Evolutionary conservation across 2,797 vertebrate genomes (phyloP), one percentile per base, ranked within the genome.

Genomic region (Labroides dimidiatus): DNA sequence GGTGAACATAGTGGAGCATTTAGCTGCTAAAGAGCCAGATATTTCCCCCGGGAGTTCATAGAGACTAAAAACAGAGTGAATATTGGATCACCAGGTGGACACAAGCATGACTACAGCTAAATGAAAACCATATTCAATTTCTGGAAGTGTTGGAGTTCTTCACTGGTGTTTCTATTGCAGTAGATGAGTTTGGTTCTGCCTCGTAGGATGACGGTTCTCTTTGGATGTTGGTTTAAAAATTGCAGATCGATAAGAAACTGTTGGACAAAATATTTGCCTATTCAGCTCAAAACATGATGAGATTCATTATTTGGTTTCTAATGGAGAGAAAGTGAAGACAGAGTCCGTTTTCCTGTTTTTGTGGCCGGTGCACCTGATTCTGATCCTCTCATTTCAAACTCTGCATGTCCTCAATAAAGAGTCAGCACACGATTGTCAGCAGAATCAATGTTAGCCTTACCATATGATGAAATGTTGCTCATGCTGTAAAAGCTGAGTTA

Each of bases 401-500:
- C 24, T 27, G 24, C 24, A 6, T 27, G 24, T 27, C 24, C 24
- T 27, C 24, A 6, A 6, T 27, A 27, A 27, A 27, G 49, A 47
- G 17, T 0, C 54, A 0, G 52, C 50, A 37, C 42, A 17, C 52
- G 21, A 71, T 47, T 30, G 64, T 74, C 54, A 33, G 64, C 63
- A 56, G 54, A 39, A 81, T 87, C 73, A 53, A 69, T 54, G 51
- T 66, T 73, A 64, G 27, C 64, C 19, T 16, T 66, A 63, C 30
- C 55, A 17, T 64, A 33, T 39, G 23, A 33, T 44, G 71, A 81
- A 74, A 78, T 84, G 72, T 62, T 91, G 80, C 78, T 63, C 43
- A 30, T 19, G 43, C 58, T 72, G 63, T 80, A 80, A 80, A 84
- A 83, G 57, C 8, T 14, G 50, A 66, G 73, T 90, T 84, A 82